Conservation (phyloP, 2,888 invertebrate species). For the Acanthosoma haemorrhoidale region DNA sequence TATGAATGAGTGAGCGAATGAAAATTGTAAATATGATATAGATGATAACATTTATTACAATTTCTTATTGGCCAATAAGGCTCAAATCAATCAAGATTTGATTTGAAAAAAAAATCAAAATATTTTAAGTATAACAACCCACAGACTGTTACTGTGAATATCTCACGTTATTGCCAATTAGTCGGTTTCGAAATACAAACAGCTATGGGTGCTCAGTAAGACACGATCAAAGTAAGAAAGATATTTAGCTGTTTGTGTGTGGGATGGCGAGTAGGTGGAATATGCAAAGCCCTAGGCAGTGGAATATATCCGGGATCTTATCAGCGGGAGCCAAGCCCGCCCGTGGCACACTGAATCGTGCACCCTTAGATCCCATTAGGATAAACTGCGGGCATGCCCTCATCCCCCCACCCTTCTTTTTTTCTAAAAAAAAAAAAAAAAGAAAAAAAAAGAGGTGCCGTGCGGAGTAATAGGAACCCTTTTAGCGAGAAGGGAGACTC, state of each 20-base stretch:
- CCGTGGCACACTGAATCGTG: neutral
- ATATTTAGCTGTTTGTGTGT: neutral
- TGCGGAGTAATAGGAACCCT: conserved; percentile 22
- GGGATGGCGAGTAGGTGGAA: neutral
- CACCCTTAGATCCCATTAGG: conserved; percentile 21
- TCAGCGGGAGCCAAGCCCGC: neutral
- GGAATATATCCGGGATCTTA: neutral
- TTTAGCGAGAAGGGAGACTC: conserved; percentile 19
- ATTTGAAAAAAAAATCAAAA: too few relatives aligned
- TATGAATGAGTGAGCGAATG: too few relatives aligned
- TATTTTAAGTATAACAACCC: too few relatives aligned
- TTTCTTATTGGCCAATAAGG: too few relatives aligned
- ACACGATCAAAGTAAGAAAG: too few relatives aligned
- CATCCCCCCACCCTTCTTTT: neutral
- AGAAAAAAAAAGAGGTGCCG: conserved; percentile 4
- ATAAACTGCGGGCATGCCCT: conserved; percentile 9
- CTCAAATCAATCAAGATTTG: too few relatives aligned
- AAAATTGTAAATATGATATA: too few relatives aligned
- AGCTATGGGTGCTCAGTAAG: neutral
- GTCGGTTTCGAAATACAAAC: neutral
- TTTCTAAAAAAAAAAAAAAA: neutral
- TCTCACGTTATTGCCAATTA: too few relatives aligned
- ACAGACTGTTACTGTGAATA: too few relatives aligned
- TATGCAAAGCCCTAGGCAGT: neutral
- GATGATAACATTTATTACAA: too few relatives aligned